Percentiles rank a stretch among this genome's conserved stretches.
Conservation (phyloP, 2,113 vertebrate species). For the Leucopsar rothschildi region DNA sequence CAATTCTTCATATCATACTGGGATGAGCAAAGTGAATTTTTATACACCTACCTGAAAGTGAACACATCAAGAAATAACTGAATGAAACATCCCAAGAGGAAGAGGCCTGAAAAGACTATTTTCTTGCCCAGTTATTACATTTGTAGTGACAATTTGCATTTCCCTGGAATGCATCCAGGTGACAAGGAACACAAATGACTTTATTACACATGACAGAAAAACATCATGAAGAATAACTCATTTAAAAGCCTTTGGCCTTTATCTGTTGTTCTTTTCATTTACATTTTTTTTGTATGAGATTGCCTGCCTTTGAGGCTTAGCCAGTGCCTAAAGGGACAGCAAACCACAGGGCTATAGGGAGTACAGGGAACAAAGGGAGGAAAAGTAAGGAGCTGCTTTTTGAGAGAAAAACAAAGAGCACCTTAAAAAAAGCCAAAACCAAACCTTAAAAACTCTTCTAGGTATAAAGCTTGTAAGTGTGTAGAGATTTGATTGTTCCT, state of each 20-base stretch:
- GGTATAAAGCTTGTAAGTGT: background rate
- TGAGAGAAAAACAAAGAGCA: background rate
- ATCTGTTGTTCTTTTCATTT: constrained; percentile 20
- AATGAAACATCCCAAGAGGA: background rate
- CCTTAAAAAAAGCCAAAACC: background rate
- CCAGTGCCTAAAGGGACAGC: background rate
- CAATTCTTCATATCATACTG: background rate
- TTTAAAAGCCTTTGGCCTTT: constrained; percentile 11
- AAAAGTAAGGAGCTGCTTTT: background rate
- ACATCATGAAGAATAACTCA: constrained; percentile 29
- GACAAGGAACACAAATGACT: constrained; percentile 23
- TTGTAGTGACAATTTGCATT: constrained; percentile 47
- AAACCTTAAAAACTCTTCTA: background rate
- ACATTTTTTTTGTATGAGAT: background rate
- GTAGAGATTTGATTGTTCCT: background rate
- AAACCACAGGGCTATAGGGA: background rate
- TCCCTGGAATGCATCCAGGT: constrained; percentile 3
- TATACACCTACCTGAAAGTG: background rate
- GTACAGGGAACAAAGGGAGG: background rate
- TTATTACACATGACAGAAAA: constrained; percentile 40
- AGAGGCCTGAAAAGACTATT: background rate
- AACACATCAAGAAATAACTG: background rate
- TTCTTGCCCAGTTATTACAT: constrained; percentile 9
- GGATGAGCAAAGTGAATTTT: background rate
- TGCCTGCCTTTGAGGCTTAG: background rate